Percentiles rank a stretch among this genome's conserved stretches.
These are phyloP conservation scores for Lepisosteus oculatus DNA, from an alignment of 2,113 vertebrate species.

Conservation along the genomic window DNA sequence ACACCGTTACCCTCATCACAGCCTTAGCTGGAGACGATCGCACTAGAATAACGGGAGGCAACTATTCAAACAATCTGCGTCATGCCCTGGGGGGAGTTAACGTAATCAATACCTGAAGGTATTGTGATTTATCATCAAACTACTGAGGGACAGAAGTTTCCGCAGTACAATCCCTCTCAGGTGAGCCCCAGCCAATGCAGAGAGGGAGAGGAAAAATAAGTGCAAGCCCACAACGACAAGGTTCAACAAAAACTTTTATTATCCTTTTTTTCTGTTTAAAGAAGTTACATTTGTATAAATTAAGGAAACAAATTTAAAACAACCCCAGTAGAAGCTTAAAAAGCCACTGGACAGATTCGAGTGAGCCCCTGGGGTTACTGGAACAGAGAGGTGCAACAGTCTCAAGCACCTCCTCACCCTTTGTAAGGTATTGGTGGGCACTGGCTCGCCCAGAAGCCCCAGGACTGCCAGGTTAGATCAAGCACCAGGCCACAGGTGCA, in stretches of 20 bases:
- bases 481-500: constrained; percentile 25
- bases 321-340: constrained; percentile 25
- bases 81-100: too few species aligned
- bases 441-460: constrained; percentile 19
- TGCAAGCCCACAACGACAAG: constrained; percentile 29
- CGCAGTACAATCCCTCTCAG: too few species aligned
- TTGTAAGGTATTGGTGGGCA: background rate
- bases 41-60: too few species aligned
- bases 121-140: too few species aligned
- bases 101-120: too few species aligned
- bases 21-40: too few species aligned
- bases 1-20: too few species aligned
- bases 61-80: too few species aligned
- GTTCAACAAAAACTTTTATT: constrained; percentile 56
- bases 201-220: constrained; percentile 2
- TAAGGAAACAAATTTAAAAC: constrained; percentile 34
- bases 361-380: constrained; percentile 34
- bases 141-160: too few species aligned
- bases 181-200: background rate
- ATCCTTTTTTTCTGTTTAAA: constrained; percentile 46
- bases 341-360: constrained; percentile 34
- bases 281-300: constrained; percentile 59
- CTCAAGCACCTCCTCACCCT: constrained; percentile 30
- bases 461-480: constrained; percentile 21
- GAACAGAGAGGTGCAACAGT: background rate